Base-by-base conservation (phyloP, 2,113 vertebrate species). In the Tupaia chinensis region DNA sequence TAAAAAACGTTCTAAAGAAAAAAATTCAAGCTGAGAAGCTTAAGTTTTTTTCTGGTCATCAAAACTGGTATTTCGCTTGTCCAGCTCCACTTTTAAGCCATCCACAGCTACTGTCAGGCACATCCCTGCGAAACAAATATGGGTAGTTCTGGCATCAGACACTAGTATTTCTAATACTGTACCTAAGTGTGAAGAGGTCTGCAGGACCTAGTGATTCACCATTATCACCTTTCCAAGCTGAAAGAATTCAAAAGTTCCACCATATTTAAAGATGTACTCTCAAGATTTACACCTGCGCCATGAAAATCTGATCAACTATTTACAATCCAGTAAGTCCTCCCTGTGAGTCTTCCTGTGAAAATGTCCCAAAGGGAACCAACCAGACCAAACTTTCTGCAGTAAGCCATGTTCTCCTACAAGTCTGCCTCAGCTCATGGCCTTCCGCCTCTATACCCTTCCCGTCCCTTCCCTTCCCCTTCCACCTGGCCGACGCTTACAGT, bases 261-360 rank as follows among this genome's bases (percentile, higher is more conserved):
- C 54, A 27, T 6, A 29, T 12, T 61, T 76, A 83, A 58, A 77
- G 87, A 87, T 63, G 93, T 22, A 95, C 87, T 82, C 61, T 82
- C 29, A 78, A 84, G 87, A 97, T 80, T 95, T 84, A 96, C 19
- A 91, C 4, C 22, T 73, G 61, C 56, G 78, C 54, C 70, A 9
- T 81, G 73, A 87, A 96, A 65, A 87, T 65, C 76, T 94, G 66
- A 87, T 84, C 65, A 87, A 23, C 84, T 95, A 80, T 84, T 95
- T 92, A 89, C 20, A 93, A 66, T 58, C 74, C 83, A 19, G 44
- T 66, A 84, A 77, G 29, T 70, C 80, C 54, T 89, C 77, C 68
- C 65, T 78, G 53, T 25, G 11, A 93, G 58, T 77, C 58, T 77
- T 89, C 74, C 44, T 58, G 25, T 79, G 77, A 91, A 91, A 91